A percentile compares a stretch with the other conserved stretches of the same genome.
These are phyloP conservation scores for Porites divaricata DNA, from an alignment of 92 coral and sea anemone species.

Conservation along the genomic window DNA sequence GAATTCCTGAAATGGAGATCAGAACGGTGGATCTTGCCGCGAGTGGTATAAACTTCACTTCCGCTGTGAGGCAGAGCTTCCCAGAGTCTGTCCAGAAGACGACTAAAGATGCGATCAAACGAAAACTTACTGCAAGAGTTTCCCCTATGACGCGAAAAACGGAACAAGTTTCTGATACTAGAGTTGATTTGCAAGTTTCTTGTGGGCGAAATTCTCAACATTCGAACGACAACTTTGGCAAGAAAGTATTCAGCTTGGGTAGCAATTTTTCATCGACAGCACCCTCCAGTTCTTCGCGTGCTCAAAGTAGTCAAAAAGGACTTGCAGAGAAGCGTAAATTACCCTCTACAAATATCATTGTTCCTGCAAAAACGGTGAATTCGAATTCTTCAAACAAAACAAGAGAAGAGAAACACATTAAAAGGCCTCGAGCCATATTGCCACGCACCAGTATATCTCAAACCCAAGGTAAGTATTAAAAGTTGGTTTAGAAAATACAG, in stretches of 20 bases:
- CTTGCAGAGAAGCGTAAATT: slow-evolving; percentile 40
- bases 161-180: slow-evolving; percentile 2
- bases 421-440: slow-evolving; percentile 33
- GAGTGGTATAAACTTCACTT: slow-evolving; percentile 21
- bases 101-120: slow-evolving; percentile 49
- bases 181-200: not conserved
- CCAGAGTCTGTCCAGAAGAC: slow-evolving; percentile 28
- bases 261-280: slow-evolving; percentile 1
- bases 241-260: not conserved
- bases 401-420: not conserved
- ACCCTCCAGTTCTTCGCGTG: not conserved
- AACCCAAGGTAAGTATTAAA: slow-evolving; percentile 15
- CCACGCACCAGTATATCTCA: slow-evolving; percentile 36
- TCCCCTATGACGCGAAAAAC: slow-evolving; percentile 78
- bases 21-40: slow-evolving; percentile 10
- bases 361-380: slow-evolving; percentile 23
- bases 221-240: not conserved
- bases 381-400: not conserved
- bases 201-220: not conserved
- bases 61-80: slow-evolving; percentile 28
- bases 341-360: slow-evolving; percentile 11
- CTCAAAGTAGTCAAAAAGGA: slow-evolving; percentile 5
- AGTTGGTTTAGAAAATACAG: not conserved
- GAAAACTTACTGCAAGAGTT: slow-evolving; percentile 84
- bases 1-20: slow-evolving; percentile 26